Evolutionary conservation across 2,797 vertebrate species (phyloP).

Genomic region (Microctenopoma lineatum): DNA sequence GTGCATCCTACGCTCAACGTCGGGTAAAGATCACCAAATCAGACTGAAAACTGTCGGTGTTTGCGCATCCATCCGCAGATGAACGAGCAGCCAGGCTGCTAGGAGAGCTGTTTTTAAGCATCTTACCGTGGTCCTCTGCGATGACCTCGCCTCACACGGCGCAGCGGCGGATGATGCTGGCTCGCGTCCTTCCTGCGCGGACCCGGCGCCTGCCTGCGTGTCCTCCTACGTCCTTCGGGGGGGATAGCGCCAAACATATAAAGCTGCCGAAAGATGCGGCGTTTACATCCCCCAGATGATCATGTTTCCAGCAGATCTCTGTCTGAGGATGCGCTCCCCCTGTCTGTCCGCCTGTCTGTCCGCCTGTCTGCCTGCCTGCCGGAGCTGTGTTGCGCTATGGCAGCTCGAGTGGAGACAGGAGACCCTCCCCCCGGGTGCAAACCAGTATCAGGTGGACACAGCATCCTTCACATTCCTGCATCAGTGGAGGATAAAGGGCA

Average conservation of each 20-base stretch:
- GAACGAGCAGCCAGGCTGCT: neutral
- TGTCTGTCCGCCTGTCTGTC: conserved; percentile 11
- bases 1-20: neutral
- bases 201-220: conserved; percentile 24
- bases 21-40: neutral
- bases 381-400: conserved; percentile 61
- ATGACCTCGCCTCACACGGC: conserved; percentile 61
- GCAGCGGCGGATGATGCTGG: conserved; percentile 41
- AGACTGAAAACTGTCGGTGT: conserved; percentile 4
- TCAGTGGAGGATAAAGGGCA: conserved; percentile 59
- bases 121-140: conserved; percentile 67
- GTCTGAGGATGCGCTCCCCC: conserved; percentile 65
- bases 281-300: conserved; percentile 46
- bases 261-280: conserved; percentile 42
- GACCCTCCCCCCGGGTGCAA: conserved; percentile 76
- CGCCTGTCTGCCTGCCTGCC: conserved; percentile 20
- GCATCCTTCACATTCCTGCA: conserved; percentile 76
- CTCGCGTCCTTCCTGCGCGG: conserved; percentile 7
- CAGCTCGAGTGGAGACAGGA: conserved; percentile 65
- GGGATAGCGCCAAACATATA: conserved; percentile 14
- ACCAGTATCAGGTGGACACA: conserved; percentile 74
- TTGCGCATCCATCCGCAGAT: conserved; percentile 18
- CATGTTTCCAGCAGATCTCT: conserved; percentile 52
- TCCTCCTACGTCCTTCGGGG: conserved; percentile 33
- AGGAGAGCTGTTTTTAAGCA: neutral